Base-by-base conservation (phyloP, 2,113 vertebrate genomes). In the Notarius quadriscutis region DNA sequence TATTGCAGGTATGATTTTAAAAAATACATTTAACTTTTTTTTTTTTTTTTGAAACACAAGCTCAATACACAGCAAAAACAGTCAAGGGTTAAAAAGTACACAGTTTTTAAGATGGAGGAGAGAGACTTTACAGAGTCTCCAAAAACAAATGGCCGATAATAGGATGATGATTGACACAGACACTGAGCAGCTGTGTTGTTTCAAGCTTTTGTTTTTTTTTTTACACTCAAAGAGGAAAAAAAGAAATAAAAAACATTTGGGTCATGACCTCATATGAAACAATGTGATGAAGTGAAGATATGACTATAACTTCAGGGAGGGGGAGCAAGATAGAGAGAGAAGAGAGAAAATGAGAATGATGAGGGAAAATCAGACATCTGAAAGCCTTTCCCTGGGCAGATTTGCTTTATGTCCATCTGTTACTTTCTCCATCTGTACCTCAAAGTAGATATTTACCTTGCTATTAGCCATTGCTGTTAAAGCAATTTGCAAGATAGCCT, bases 171-270 rank as follows among this genome's bases (percentile, higher is more conserved):
- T 83, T 74, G 84, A 81, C 72, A 67, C 63, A 87, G 55, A 84
- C 87, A 88, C 67, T 51, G 12, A 80, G 51, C 84, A 84, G 58
- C 84, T 53, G 27, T 41, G 79, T 57, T 72, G 57, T 86, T 89
- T 84, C 78, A 84, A 55, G 41, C 4, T 41, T 41, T 41, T 41
- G 2, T 30, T 41, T 30, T 84, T 58, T 80, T 30, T 84, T 22
- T 86, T 89, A 83, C 57, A 81, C 84, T 74, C 81, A 77, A 88
- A 63, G 77, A 83, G 34, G 74, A 79, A 86, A 81, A 84, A 86
- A 69, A 87, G 34, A 55, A 87, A 77, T 83, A 22, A 74, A 20
- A 75, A 83, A 78, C 60, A 51, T 18, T 27, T 41, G 71, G 41
- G 71, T 82, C 62, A 78, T 67, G 84, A 81, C 89, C 83, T 90